Percentiles rank a stretch among this genome's conserved stretches.
Conservation (phyloP, 2,888 invertebrate species). For the Phragmatobia fuliginosa region DNA sequence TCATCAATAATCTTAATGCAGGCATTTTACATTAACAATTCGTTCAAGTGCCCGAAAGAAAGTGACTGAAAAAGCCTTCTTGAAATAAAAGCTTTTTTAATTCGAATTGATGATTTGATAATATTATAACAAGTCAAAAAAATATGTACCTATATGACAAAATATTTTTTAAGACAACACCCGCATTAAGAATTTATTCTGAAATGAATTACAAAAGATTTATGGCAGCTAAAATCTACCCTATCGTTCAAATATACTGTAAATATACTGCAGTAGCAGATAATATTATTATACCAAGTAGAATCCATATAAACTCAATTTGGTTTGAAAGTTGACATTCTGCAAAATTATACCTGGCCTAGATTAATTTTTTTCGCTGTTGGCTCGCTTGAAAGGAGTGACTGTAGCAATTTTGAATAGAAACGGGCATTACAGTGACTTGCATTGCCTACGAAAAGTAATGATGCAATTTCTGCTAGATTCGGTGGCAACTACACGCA, state of each 20-base stretch:
- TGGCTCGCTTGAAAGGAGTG: neutral
- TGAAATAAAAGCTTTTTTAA: no score
- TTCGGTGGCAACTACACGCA: neutral
- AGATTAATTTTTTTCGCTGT: neutral
- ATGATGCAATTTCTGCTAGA: neutral
- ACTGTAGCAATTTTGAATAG: neutral
- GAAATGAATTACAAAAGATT: neutral
- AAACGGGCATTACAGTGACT: neutral
- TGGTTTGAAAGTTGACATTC: neutral
- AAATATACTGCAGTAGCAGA: neutral
- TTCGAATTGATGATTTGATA: no score
- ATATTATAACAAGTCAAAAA: no score
- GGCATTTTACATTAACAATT: no score
- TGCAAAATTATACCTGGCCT: neutral
- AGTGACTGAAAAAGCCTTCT: no score
- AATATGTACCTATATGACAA: no score
- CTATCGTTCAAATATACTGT: neutral
- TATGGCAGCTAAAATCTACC: neutral
- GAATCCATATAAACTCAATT: slow-evolving; percentile 24
- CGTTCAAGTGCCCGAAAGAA: no score
- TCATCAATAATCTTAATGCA: no score
- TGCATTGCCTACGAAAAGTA: neutral
- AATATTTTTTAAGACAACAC: no score
- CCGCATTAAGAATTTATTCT: no score
- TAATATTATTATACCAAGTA: neutral